Evolutionary conservation across 2,113 vertebrate species (phyloP).

Genomic region (Odontesthes bonariensis): DNA sequence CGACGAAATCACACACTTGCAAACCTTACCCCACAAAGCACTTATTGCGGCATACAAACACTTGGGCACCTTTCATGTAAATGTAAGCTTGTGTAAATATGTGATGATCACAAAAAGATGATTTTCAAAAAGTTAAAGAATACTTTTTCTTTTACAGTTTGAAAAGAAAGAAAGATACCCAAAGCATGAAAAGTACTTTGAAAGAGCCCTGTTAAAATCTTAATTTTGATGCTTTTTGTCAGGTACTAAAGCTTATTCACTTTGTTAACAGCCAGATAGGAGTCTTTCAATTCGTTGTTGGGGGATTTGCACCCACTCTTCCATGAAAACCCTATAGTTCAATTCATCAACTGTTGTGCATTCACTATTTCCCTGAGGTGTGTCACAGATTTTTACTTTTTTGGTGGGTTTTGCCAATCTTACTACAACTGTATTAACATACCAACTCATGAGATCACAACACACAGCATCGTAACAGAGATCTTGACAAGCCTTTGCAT

Average conservation of each 20-base stretch:
- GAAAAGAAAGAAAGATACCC: not conserved
- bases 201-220: not conserved
- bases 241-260: not conserved
- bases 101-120: not conserved
- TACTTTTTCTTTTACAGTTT: not conserved
- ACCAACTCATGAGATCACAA: no score
- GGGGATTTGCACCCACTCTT: no score
- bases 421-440: no score
- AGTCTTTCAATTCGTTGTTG: no score
- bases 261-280: not conserved
- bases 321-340: no score
- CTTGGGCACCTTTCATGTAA: not conserved
- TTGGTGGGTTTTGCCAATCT: no score
- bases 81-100: not conserved
- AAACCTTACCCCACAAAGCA: not conserved
- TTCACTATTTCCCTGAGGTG: no score
- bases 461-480: no score
- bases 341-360: no score
- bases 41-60: not conserved
- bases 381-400: no score
- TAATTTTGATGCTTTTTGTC: not conserved
- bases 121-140: not conserved
- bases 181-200: not conserved
- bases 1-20: not conserved
- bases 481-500: no score